Evolutionary conservation across 2,797 vertebrate genomes (phyloP).

Genomic region (Phrynocephalus forsythii): DNA sequence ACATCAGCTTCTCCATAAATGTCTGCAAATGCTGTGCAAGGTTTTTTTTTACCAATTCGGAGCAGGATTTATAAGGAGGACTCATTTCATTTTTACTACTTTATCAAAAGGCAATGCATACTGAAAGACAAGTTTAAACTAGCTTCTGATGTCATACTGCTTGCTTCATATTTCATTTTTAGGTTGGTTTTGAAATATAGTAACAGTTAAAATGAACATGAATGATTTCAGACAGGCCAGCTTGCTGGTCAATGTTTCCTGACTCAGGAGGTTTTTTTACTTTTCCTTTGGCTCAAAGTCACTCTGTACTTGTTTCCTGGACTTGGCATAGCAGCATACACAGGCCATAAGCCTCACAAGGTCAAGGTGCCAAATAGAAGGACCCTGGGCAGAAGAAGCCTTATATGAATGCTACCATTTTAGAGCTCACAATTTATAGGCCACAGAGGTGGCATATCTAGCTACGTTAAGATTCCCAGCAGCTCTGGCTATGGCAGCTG

Average conservation of each 20-base stretch:
- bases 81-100: neutral
- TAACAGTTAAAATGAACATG: conserved; percentile 49
- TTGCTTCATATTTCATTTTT: rapidly evolving
- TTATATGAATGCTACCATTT: neutral
- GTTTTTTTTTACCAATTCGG: neutral
- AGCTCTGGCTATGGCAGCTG: neutral
- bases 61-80: neutral
- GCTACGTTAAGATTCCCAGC: neutral
- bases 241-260: neutral
- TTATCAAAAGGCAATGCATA: neutral
- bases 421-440: neutral
- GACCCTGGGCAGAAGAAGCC: neutral
- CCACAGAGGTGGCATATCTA: neutral
- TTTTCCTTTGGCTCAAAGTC: neutral
- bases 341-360: neutral
- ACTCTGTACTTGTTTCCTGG: neutral
- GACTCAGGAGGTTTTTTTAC: neutral
- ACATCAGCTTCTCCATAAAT: neutral
- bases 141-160: conserved; percentile 27
- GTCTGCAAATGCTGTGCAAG: neutral
- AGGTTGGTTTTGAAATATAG: conserved; percentile 44
- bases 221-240: conserved; percentile 53
- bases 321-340: neutral
- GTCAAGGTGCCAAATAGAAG: neutral
- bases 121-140: neutral